Evolutionary conservation across 2,888 invertebrate genomes (phyloP).

Genomic region (Coleophora deauratella): DNA sequence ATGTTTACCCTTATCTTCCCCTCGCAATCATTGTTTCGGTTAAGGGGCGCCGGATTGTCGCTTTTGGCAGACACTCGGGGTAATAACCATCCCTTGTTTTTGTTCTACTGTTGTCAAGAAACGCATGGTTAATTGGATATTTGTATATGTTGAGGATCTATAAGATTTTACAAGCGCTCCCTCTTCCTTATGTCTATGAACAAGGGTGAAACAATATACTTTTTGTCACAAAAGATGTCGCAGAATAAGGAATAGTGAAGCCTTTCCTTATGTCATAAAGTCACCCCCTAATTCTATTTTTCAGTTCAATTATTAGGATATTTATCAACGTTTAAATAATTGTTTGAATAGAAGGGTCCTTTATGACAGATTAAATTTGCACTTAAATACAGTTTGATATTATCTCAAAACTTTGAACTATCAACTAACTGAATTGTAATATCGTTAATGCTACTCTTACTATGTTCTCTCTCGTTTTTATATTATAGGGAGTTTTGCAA

Average conservation of each 20-base stretch:
- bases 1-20: slow-evolving; percentile 27
- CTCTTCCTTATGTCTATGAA: background rate
- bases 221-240: no score
- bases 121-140: slow-evolving; percentile 48
- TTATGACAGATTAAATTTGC: no score
- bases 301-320: no score
- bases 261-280: no score
- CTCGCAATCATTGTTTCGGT: slow-evolving; percentile 61
- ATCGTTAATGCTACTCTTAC: slow-evolving; percentile 3
- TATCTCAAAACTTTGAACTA: no score
- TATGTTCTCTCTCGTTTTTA: slow-evolving; percentile 10
- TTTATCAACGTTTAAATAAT: no score
- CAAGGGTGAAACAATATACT: no score
- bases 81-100: slow-evolving; percentile 54
- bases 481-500: slow-evolving; percentile 1
- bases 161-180: slow-evolving; percentile 13
- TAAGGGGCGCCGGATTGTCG: slow-evolving; percentile 55
- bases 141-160: background rate
- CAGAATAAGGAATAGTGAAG: no score
- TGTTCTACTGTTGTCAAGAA: slow-evolving; percentile 40
- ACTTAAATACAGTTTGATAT: no score
- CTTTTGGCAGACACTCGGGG: slow-evolving; percentile 47
- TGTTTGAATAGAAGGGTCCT: no score
- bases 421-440: no score
- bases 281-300: no score